phyloP scores from a whole-genome alignment of 2,888 invertebrate genomes.

The Euplexia lucipara region DNA sequence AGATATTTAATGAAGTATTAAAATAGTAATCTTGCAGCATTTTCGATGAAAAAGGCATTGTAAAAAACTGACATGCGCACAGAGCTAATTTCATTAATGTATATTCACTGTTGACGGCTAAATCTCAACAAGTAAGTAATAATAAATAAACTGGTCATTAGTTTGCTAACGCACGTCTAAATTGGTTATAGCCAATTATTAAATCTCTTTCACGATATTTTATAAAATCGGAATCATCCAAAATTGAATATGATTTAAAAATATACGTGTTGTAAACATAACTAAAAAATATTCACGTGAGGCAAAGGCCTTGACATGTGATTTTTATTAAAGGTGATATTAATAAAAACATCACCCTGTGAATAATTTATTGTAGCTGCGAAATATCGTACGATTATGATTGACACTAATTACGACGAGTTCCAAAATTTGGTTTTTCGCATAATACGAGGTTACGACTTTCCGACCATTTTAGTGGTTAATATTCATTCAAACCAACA shows the following conservation, averaged over 20 bases:
- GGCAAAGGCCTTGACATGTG: constrained; percentile 57
- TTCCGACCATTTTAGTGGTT: constrained; percentile 9
- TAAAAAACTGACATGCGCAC: background rate
- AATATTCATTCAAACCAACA: constrained; percentile 33
- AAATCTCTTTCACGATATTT: constrained; percentile 33
- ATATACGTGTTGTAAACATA: constrained; percentile 20
- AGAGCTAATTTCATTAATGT: constrained; percentile 32
- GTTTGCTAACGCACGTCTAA: constrained; percentile 16
- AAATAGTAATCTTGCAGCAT: background rate
- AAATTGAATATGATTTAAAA: constrained; percentile 24
- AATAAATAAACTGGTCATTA: constrained; percentile 33
- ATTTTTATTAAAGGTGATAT: constrained; percentile 44
- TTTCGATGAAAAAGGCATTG: constrained; percentile 11
- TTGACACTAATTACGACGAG: constrained; percentile 32
- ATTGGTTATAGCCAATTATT: constrained; percentile 26
- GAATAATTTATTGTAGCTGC: constrained; percentile 56
- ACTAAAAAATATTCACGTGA: constrained; percentile 29
- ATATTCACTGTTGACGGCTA: constrained; percentile 32
- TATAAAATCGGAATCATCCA: constrained; percentile 34
- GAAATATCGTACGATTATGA: constrained; percentile 45
- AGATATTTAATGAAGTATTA: constrained; percentile 7
- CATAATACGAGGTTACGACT: constrained; percentile 14
- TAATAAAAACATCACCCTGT: constrained; percentile 48
- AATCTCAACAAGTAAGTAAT: constrained; percentile 31
- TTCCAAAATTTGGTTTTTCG: constrained; percentile 33